A percentile compares a stretch with the other conserved stretches of the same genome.
Conservation (phyloP, 2,888 invertebrate species). For the Eupelmus urozonus region DNA sequence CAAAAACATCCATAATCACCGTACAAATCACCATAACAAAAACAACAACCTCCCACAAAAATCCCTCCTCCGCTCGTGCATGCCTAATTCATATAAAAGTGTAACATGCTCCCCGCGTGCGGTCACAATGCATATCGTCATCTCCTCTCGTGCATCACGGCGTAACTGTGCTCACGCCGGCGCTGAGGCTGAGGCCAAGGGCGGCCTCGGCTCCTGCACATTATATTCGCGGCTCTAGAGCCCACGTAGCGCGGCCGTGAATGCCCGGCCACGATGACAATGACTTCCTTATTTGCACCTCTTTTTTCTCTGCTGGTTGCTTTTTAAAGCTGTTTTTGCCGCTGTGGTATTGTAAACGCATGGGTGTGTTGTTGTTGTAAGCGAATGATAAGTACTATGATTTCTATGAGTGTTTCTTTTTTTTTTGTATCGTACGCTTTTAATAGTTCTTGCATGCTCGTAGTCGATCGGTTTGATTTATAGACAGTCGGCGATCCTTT, state of each 20-base stretch:
- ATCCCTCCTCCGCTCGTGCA: not conserved
- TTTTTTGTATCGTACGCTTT: too few relatives aligned
- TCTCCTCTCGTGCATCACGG: slow-evolving; percentile 14
- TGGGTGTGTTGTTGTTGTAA: too few relatives aligned
- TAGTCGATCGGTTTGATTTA: too few relatives aligned
- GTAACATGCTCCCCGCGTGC: not conserved
- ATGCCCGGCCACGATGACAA: not conserved
- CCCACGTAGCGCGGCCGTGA: not conserved
- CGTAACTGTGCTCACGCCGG: not conserved
- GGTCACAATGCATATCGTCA: not conserved
- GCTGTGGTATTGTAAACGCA: too few relatives aligned
- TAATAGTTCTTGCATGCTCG: too few relatives aligned
- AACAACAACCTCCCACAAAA: not conserved
- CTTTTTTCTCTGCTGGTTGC: not conserved
- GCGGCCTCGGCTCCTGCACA: not conserved
- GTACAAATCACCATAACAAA: not conserved
- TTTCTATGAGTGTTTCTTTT: too few relatives aligned
- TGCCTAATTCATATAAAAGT: slow-evolving; percentile 8
- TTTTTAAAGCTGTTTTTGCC: not conserved
- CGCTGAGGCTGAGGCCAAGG: not conserved
- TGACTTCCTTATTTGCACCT: slow-evolving; percentile 7
- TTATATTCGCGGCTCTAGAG: not conserved
- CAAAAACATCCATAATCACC: too few relatives aligned
- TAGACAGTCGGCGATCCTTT: too few relatives aligned
- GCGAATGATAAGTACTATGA: too few relatives aligned